Evolutionary conservation across 1,140 invertebrate species (phyloP), one percentile per base, ranked within the genome.

Genomic region (Hydropsyche tenuis): DNA sequence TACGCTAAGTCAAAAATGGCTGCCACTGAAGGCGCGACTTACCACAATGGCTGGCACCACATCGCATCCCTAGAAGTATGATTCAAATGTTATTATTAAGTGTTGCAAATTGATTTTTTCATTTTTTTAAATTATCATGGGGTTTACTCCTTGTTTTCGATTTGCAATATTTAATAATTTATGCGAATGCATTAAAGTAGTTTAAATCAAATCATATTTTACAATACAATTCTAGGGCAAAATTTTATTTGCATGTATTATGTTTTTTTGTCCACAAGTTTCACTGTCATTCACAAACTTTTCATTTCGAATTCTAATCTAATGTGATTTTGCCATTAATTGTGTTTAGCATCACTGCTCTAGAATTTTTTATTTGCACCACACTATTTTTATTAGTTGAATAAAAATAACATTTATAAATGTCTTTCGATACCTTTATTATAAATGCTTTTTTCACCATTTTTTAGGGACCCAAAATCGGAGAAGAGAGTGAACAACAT

Each of bases 1-100:
- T 98, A 96, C 89, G 96, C 96, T 83, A 96, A 96, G 88, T 96
- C 93, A 86, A 97, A 97, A 90, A 98, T 98, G 96, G 89, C 88
- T 80, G 74, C 81, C 77, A 89, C 89, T 75, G 93, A 95, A 87
- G 90, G 91, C 86, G 88, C 75, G 37, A 73, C 77, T 75, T 76
- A 74, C 74, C 85, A 85, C 84, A 86, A 85, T 82, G 85, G 83
- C 82, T 85, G 85, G 85, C 85, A 85, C 81, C 83, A 85, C 73
- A 73, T 77, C 73, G 76, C 76, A 65, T 75, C 73, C 76, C 46
- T 77, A 77, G 76, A 77, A 77, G 76, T 77, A 77, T 77, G 76
- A 68, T 63, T 56, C 72, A 25, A 63, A 37, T 69, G 70, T 48
- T 69, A 16, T 60, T 9, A 43, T 68, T 63, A 14, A 43, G 43